These are phyloP conservation scores for Miniopterus natalensis DNA, from an alignment of 2,113 vertebrate species.

Conservation along the genomic window DNA sequence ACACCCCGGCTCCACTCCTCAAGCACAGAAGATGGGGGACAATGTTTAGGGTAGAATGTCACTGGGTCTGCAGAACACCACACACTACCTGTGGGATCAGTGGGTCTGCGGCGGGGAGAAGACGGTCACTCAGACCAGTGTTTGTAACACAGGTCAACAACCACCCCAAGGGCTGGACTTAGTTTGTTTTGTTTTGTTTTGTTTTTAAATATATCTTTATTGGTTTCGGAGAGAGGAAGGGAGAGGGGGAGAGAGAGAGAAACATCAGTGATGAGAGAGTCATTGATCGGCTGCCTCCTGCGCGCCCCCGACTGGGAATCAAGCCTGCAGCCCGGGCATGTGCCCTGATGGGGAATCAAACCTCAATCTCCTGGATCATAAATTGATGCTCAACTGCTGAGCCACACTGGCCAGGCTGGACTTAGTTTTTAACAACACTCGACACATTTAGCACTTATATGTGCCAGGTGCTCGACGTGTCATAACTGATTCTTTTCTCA, in stretches of 20 bases:
- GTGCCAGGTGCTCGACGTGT: rapidly evolving
- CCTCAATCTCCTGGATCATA: no score
- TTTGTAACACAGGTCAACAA: rapidly evolving
- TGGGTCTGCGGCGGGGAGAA: neutral
- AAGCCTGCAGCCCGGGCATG: no score
- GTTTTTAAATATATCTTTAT: no score
- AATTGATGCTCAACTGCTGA: no score
- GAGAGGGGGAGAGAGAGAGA: no score
- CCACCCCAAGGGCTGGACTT: no score
- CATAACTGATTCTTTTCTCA: rapidly evolving
- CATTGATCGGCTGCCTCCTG: no score
- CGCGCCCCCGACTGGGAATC: no score
- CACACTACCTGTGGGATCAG: rapidly evolving
- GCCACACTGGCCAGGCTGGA: neutral
- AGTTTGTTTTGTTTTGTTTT: no score
- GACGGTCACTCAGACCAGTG: rapidly evolving
- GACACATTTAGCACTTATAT: rapidly evolving
- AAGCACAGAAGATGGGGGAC: neutral
- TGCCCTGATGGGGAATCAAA: no score
- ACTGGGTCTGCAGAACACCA: neutral
- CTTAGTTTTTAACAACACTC: rapidly evolving
- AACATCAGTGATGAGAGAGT: no score
- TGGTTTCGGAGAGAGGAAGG: no score
- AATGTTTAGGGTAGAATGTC: rapidly evolving
- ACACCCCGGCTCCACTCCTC: neutral